Conservation (phyloP, 2,888 invertebrate species). For the Athripsodes cinereus region DNA sequence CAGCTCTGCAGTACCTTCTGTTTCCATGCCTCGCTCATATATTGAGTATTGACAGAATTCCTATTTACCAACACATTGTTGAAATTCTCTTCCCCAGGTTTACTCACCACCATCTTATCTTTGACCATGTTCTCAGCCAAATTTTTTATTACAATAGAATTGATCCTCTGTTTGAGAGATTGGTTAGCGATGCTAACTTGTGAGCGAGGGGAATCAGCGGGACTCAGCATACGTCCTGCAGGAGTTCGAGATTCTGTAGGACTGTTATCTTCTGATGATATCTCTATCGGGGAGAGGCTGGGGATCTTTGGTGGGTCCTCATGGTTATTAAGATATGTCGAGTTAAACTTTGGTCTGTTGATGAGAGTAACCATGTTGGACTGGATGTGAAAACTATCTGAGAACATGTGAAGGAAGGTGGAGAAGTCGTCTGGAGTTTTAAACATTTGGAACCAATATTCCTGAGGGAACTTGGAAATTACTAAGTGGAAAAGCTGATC, state of each 20-base stretch:
- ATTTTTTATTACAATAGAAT: slow-evolving; percentile 81
- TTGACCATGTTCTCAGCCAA: slow-evolving; percentile 75
- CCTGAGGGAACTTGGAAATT: slow-evolving; percentile 68
- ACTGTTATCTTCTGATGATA: slow-evolving; percentile 31
- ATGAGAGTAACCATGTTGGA: slow-evolving; percentile 83
- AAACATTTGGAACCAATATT: slow-evolving; percentile 80
- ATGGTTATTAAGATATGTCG: slow-evolving; percentile 46
- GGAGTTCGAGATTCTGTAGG: slow-evolving; percentile 45
- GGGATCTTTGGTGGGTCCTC: slow-evolving; percentile 34
- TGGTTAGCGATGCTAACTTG: slow-evolving; percentile 59
- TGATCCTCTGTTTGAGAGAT: slow-evolving; percentile 81
- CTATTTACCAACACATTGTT: slow-evolving; percentile 43
- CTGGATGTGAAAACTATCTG: slow-evolving; percentile 92
- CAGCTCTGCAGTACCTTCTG: slow-evolving; percentile 75
- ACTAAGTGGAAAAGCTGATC: slow-evolving; percentile 83
- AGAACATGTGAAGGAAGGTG: slow-evolving; percentile 87
- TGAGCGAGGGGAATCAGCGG: slow-evolving; percentile 46
- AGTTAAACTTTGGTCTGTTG: slow-evolving; percentile 67
- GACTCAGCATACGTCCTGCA: slow-evolving; percentile 47
- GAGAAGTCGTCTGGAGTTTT: slow-evolving; percentile 85
- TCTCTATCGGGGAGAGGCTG: slow-evolving; percentile 29
- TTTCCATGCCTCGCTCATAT: slow-evolving; percentile 71
- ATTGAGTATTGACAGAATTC: slow-evolving; percentile 41
- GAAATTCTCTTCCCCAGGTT: slow-evolving; percentile 31
- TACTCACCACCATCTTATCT: slow-evolving; percentile 38